These are phyloP conservation scores for Callionymus lyra DNA, from an alignment of 2,113 vertebrate species.

Conservation along the genomic window DNA sequence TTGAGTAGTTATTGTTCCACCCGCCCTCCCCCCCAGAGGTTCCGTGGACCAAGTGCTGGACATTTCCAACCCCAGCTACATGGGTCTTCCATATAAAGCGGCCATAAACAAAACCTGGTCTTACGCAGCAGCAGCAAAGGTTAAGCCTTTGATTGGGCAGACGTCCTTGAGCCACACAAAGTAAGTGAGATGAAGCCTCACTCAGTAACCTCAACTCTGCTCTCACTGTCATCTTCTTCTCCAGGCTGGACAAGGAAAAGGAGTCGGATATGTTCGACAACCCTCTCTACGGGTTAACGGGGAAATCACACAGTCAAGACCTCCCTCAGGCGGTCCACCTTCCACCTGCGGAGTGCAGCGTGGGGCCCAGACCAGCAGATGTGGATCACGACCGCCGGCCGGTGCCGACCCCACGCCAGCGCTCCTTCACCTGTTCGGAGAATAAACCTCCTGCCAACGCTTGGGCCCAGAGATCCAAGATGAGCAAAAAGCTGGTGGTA, in stretches of 20 bases:
- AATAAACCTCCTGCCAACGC: constrained; percentile 50
- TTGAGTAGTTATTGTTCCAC: background rate
- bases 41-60: constrained; percentile 55
- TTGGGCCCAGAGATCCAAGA: constrained; percentile 19
- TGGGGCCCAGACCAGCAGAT: constrained; percentile 64
- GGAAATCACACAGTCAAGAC: constrained; percentile 32
- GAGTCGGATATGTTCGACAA: constrained; percentile 89
- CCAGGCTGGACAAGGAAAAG: constrained; percentile 49
- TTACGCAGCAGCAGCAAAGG: constrained; percentile 70
- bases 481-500: constrained; percentile 72
- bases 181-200: too few species aligned
- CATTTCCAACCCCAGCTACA: constrained; percentile 80
- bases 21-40: constrained; percentile 26
- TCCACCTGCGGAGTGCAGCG: constrained; percentile 38
- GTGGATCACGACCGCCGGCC: constrained; percentile 59
- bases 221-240: too few species aligned
- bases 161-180: too few species aligned
- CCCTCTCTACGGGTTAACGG: constrained; percentile 81
- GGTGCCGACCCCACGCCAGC: constrained; percentile 68
- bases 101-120: constrained; percentile 70
- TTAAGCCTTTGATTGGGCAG: constrained; percentile 3
- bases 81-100: constrained; percentile 67
- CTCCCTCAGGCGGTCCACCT: constrained; percentile 72
- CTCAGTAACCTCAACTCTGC: too few species aligned
- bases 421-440: constrained; percentile 80